Evolutionary conservation across 1,140 invertebrate species (phyloP).

Genomic region (Ceratina australensis): DNA sequence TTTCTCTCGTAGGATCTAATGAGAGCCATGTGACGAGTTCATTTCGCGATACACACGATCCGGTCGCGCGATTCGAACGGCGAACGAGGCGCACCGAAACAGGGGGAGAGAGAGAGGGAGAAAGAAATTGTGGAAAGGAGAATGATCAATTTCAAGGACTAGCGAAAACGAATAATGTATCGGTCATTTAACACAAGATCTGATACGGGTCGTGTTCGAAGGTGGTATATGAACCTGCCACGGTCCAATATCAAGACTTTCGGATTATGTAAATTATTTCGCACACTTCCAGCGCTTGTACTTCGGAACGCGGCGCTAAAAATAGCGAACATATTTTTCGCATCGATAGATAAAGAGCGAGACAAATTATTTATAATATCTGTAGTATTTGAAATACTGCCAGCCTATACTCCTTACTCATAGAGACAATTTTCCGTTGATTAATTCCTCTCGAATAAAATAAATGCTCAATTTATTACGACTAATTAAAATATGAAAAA

Average conservation of each 20-base stretch:
- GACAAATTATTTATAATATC: too few relatives aligned
- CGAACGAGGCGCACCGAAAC: neutral
- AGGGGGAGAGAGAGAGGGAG: neutral
- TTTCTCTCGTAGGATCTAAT: constrained; percentile 39
- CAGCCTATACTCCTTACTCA: too few relatives aligned
- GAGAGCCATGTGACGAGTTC: constrained; percentile 41
- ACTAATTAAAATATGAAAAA: too few relatives aligned
- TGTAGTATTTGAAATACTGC: too few relatives aligned
- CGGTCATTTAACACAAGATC: constrained; percentile 47
- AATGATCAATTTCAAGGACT: constrained; percentile 50
- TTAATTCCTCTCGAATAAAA: too few relatives aligned
- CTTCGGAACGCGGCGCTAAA: neutral
- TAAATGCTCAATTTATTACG: too few relatives aligned
- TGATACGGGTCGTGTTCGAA: constrained; percentile 41
- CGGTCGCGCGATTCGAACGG: neutral
- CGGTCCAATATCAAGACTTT: constrained; percentile 39
- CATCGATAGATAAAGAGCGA: too few relatives aligned
- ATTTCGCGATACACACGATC: constrained; percentile 32
- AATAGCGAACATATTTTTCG: neutral
- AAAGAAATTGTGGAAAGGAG: constrained; percentile 41
- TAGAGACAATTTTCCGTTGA: too few relatives aligned
- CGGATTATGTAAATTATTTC: constrained; percentile 44
- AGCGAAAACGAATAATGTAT: constrained; percentile 51
- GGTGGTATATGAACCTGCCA: constrained; percentile 55
- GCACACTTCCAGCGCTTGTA: constrained; percentile 8